phyloP scores from a whole-genome alignment of 2,888 invertebrate genomes.

The Mythimna loreyi region DNA sequence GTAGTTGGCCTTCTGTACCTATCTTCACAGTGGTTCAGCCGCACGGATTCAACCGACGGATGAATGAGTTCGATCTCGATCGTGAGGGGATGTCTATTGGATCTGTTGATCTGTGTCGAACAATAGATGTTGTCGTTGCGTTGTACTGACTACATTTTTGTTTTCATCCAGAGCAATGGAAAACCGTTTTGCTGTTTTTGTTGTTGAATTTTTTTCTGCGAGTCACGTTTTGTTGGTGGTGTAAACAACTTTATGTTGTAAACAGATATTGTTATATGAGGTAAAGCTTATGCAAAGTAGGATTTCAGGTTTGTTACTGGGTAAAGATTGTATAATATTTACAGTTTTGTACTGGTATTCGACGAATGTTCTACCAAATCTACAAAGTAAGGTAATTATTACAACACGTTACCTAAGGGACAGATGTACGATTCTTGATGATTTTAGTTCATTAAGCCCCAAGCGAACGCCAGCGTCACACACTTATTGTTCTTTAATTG shows the following conservation, averaged over 20 bases:
- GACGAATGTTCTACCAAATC: conserved; percentile 10
- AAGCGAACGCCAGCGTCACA: no score
- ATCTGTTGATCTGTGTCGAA: conserved; percentile 57
- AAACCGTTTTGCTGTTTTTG: conserved; percentile 14
- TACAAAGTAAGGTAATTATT: no score
- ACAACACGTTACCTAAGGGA: no score
- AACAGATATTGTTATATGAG: conserved; percentile 17
- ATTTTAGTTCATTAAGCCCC: no score
- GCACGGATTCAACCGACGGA: conserved; percentile 63
- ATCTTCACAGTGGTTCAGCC: conserved; percentile 57
- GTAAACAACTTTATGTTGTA: conserved; percentile 14
- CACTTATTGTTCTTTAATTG: no score
- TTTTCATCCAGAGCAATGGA: conserved; percentile 24
- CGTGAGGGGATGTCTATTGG: conserved; percentile 70
- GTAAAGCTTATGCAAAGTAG: conserved; percentile 22
- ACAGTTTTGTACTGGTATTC: conserved; percentile 2
- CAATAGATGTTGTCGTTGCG: conserved; percentile 55
- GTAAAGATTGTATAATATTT: conserved; percentile 26
- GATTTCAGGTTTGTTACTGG: conserved; percentile 26
- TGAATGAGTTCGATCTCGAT: conserved; percentile 81
- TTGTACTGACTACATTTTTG: conserved; percentile 55
- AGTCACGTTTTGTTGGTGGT: conserved; percentile 11
- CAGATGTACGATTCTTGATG: no score
- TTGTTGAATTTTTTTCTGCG: conserved; percentile 1
- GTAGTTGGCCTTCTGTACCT: conserved; percentile 4